A percentile compares a stretch with the other conserved stretches of the same genome.
Conservation (phyloP, 1,140 invertebrate species). For the Drosophila lacteicornis region DNA sequence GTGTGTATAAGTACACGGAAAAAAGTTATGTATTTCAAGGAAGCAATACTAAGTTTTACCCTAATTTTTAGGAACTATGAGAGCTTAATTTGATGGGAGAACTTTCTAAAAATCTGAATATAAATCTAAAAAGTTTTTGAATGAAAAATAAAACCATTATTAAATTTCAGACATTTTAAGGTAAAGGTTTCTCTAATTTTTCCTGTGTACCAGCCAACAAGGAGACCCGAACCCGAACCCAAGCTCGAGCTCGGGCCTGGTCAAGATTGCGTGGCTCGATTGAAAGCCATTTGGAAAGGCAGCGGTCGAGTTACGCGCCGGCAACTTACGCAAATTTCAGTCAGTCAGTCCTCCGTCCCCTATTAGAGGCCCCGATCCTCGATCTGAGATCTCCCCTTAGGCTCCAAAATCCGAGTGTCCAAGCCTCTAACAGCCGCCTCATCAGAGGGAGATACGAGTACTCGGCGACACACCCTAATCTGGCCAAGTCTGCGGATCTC, state of each 20-base stretch:
- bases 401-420: conserved; percentile 20
- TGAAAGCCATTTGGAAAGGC: conserved; percentile 77
- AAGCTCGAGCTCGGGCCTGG: conserved; percentile 40
- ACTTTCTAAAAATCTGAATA: neutral
- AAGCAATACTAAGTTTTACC: neutral
- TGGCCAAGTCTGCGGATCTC: conserved; percentile 46
- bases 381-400: conserved; percentile 42
- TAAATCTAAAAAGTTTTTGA: too few species aligned
- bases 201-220: conserved; percentile 10
- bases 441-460: conserved; percentile 58
- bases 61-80: neutral
- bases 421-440: conserved; percentile 34
- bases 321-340: conserved; percentile 76
- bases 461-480: conserved; percentile 72
- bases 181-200: neutral
- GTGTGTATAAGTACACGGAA: conserved; percentile 1
- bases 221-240: conserved; percentile 21
- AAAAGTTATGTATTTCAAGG: neutral
- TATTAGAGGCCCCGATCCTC: conserved; percentile 31
- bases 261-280: conserved; percentile 68
- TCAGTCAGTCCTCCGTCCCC: conserved; percentile 33
- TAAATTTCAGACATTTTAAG: neutral
- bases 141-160: too few species aligned
- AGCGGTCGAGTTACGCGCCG: conserved; percentile 64
- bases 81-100: too few species aligned